phyloP scores from a whole-genome alignment of 2,113 vertebrate genomes.

The Panthera uncia region DNA sequence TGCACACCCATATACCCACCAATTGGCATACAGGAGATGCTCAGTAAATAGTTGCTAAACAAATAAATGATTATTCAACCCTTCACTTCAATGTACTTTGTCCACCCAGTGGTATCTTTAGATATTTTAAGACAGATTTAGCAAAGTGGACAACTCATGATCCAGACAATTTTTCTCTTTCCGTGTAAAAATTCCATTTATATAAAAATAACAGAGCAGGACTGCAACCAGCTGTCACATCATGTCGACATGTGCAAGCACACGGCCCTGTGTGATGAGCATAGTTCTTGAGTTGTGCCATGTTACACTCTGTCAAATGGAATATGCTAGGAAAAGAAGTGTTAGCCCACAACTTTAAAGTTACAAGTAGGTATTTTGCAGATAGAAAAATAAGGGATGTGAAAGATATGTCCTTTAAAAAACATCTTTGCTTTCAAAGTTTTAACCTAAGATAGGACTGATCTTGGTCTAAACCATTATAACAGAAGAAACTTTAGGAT shows the following conservation, averaged over 20 bases:
- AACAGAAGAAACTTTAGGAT: conserved; percentile 71
- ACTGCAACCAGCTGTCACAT: conserved; percentile 58
- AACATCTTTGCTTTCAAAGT: conserved; percentile 64
- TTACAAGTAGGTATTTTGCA: conserved; percentile 57
- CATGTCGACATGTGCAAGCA: background rate
- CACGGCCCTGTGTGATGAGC: conserved; percentile 33
- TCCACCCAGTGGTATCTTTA: background rate
- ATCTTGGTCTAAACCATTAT: conserved; percentile 48
- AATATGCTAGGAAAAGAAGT: conserved; percentile 67
- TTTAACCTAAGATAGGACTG: conserved; percentile 56
- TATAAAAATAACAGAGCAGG: conserved; percentile 54
- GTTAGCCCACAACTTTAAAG: conserved; percentile 60
- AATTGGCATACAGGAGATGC: background rate
- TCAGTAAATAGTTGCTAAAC: background rate
- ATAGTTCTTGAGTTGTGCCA: conserved; percentile 51
- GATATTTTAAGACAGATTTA: conserved; percentile 34
- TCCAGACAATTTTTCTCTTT: conserved; percentile 46
- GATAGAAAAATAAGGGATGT: conserved; percentile 44
- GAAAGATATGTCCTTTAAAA: conserved; percentile 33
- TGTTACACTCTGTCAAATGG: conserved; percentile 63
- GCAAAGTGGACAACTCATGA: background rate
- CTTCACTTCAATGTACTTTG: background rate
- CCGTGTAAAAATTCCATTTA: conserved; percentile 51
- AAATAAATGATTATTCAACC: background rate
- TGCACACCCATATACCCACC: background rate